Evolutionary conservation across 2,797 vertebrate genomes (phyloP).

Genomic region (Dendrocincla tyrannina): DNA sequence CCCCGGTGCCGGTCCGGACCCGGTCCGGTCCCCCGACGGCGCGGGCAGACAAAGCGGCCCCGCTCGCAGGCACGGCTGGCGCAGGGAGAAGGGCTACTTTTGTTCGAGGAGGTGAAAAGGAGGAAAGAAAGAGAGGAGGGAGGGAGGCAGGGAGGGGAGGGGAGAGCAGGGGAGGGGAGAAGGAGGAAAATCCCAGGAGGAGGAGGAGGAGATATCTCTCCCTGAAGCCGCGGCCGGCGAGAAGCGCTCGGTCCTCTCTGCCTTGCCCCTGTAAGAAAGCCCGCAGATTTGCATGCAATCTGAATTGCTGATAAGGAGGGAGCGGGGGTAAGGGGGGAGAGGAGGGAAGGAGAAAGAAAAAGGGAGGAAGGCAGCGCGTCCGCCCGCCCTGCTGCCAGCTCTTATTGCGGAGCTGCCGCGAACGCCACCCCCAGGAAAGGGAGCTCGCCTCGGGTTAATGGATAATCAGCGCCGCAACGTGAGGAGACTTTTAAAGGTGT

Average conservation of each 20-base stretch:
- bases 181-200: conserved; percentile 40
- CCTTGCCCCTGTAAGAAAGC: conserved; percentile 40
- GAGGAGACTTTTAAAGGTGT: conserved; percentile 77
- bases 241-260: background rate
- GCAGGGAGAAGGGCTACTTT: conserved; percentile 25
- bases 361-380: background rate
- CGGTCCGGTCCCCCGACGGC: background rate
- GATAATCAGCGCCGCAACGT: conserved; percentile 75
- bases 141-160: background rate
- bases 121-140: conserved; percentile 53
- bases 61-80: background rate
- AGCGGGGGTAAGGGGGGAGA: background rate
- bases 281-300: conserved; percentile 84
- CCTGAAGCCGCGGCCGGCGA: background rate
- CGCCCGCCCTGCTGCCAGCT: conserved; percentile 16
- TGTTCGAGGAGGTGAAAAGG: conserved; percentile 37
- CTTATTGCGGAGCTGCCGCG: conserved; percentile 52
- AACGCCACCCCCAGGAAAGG: conserved; percentile 86
- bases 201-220: conserved; percentile 29
- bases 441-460: conserved; percentile 74
- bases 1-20: background rate
- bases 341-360: background rate
- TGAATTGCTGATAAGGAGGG: conserved; percentile 87
- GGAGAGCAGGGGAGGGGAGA: conserved; percentile 1
- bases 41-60: conserved; percentile 7